Evolutionary conservation across 2,113 vertebrate genomes (phyloP).

Genomic region (Apus apus): DNA sequence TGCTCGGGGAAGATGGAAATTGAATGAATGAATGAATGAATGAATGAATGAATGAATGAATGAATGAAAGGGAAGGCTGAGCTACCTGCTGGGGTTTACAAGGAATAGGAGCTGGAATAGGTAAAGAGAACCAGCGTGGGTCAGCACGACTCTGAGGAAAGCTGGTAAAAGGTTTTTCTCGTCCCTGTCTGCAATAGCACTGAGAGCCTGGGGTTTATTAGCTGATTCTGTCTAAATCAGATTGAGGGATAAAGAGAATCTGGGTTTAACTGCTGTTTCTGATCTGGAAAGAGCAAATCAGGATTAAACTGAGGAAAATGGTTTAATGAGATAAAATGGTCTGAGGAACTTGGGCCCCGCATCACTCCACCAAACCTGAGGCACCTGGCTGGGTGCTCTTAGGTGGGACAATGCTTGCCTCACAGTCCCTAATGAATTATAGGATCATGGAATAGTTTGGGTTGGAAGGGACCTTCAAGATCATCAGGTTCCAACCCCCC

Average conservation of each 20-base stretch:
- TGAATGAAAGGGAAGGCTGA: neutral
- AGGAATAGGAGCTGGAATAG: rapidly evolving
- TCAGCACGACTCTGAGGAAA: neutral
- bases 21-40: neutral
- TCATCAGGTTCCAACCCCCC: rapidly evolving
- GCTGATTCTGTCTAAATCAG: neutral
- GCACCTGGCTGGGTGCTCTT: neutral
- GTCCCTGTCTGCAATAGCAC: neutral
- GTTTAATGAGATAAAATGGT: neutral
- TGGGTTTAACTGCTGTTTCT: neutral
- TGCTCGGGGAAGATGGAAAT: neutral
- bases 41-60: neutral
- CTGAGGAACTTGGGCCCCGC: neutral
- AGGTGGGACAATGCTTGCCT: rapidly evolving
- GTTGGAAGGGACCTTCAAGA: neutral
- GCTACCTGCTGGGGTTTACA: rapidly evolving
- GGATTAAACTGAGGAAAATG: neutral
- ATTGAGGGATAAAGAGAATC: slow-evolving; percentile 28
- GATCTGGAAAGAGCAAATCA: neutral
- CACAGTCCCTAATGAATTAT: rapidly evolving
- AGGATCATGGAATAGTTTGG: neutral
- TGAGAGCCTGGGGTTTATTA: neutral
- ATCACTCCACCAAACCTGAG: neutral
- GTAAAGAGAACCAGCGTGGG: neutral
- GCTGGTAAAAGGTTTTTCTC: too few relatives aligned